Base-by-base conservation (phyloP, 2,797 vertebrate genomes). In the Lycodopsis pacificus region DNA sequence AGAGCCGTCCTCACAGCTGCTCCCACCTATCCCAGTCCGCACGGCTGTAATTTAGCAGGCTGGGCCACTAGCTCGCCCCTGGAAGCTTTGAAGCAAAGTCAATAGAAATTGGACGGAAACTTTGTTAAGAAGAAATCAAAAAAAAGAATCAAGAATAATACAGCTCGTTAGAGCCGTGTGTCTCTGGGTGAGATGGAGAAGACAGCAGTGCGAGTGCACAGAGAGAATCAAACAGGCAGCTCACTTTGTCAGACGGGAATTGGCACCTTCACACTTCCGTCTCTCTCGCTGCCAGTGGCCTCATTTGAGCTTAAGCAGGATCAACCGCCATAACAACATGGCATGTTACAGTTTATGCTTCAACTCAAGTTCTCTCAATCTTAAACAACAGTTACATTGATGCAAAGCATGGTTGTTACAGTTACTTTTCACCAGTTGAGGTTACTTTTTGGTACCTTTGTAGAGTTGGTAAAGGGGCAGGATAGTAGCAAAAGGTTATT, bases 1-100 rank as follows among this genome's bases (percentile, higher is more conserved):
- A 93, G 92, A 91, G 79, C 90, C 80, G 84, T 88, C 83, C 87
- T 88, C 90, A 82, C 94, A 95, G 95, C 94, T 95, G 94, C 92
- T 94, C 85, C 91, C 88, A 86, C 79, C 90, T 92, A 83, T 88
- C 80, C 84, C 73, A 38, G 67, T 80, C 80, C 40, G 58, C 86
- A 84, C 65, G 76, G 89, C 91, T 90, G 89, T 93, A 92, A 94
- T 94, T 93, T 93, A 90, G 79, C 79, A 80, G 77, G 83, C 84
- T 65, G 79, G 84, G 76, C 76, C 73, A 53, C 78, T 76, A 22
- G 61, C 74, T 63, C 68, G 72, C 68, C 58, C 34, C 72, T 71
- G 15, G 77, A 87, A 67, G 77, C 88, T 91, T 88, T 90, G 87
- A 91, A 83, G 82, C 72, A 88, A 88, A 89, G 89, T 92, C 91